Conservation (phyloP, 2,888 invertebrate genomes). For the Apocheima hispidaria region DNA sequence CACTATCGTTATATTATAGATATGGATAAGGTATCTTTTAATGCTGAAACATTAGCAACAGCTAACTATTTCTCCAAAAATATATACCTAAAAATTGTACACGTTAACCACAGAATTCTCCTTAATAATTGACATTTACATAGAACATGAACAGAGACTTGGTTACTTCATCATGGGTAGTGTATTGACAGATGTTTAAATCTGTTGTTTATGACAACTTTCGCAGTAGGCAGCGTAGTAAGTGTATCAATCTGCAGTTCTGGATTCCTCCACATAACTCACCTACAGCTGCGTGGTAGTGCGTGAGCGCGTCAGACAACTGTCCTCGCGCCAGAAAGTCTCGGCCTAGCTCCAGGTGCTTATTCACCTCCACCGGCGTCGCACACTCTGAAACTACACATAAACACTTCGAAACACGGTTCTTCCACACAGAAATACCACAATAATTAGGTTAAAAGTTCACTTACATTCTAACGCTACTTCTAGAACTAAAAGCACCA, state of each 20-base stretch:
- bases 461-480: conserved; percentile 88
- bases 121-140: no score
- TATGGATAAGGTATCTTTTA: background rate
- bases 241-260: conserved; percentile 25
- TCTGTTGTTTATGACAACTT: conserved; percentile 22
- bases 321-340: conserved; percentile 97
- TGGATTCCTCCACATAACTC: conserved; percentile 60
- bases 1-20: background rate
- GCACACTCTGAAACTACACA: conserved; percentile 89
- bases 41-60: no score
- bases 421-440: conserved; percentile 52
- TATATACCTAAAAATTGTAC: background rate
- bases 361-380: conserved; percentile 93
- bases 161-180: background rate
- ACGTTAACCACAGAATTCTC: no score
- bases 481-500: conserved; percentile 89
- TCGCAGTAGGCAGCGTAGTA: conserved; percentile 35
- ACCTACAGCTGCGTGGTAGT: conserved; percentile 99
- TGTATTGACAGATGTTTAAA: conserved; percentile 6
- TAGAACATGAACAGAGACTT: no score
- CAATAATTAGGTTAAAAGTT: conserved; percentile 52
- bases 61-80: background rate
- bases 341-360: conserved; percentile 97
- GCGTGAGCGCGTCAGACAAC: conserved; percentile 97
- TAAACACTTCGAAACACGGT: conserved; percentile 52